Evolutionary conservation across 2,888 invertebrate species (phyloP), one percentile per base, ranked within the genome.

Genomic region (Uropetala carovei): DNA sequence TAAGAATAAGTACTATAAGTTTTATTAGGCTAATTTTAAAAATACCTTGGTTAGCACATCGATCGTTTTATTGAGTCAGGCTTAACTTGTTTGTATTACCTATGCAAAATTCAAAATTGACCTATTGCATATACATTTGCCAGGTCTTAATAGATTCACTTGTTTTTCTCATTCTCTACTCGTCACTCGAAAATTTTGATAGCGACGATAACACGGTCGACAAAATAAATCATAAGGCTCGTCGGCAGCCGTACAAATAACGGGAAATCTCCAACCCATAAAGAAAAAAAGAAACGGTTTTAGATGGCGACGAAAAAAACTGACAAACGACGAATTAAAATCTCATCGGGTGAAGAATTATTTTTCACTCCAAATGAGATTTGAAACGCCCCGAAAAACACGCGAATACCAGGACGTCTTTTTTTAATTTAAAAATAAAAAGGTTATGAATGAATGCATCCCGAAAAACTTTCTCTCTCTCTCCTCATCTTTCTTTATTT

Each of bases 401-500:
- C 75, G 75, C 75, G 27, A 75, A 22, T 22, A 18, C 22, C 75
- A 27, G 22, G 22, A 75, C 75, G 75, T 75, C 75, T 75, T n/a
- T n/a, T n/a, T n/a, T 75, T 27, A 27, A 27, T n/a, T n/a, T n/a
- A 75, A 75, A 68, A 75, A 75, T n/a, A 18, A 75, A 75, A 75
- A 75, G 75, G 75, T 75, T 75, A 75, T 75, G 75, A 75, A 75
- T 75, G 75, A 27, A 13, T 13, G 27, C 27, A 27, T 75, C 22
- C 75, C 75, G 75, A 64, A 11, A 64, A 64, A 75, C n/a, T n/a
- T 64, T 64, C 64, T 14, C 68, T 9, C 18, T 18, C 43, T 22
- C 18, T 5, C 9, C 10, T 10, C 22, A 3, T 75, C 27, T 75
- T 68, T 75, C 75, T 10, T 75, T 75, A 68, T 68, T 75, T 27